phyloP scores from a whole-genome alignment of 2,888 invertebrate genomes.

The Lepidocyrtoides sp. region DNA sequence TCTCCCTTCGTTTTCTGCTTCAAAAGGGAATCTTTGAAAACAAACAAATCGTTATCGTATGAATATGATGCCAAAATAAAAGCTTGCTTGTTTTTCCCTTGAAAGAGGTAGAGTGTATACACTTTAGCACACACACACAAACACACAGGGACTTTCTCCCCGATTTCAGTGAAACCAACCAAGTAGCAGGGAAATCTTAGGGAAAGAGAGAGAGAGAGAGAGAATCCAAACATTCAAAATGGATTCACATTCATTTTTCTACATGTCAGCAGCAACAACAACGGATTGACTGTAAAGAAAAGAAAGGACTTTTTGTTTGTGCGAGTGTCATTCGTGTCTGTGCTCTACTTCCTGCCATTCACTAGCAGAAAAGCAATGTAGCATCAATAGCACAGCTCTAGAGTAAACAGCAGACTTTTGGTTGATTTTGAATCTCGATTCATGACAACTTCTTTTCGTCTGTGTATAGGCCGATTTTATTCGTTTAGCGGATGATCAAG shows the following conservation, averaged over 20 bases:
- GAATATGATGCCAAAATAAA: constrained; percentile 28
- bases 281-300: background rate
- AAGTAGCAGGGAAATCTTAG: constrained; percentile 1
- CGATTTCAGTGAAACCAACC: constrained; percentile 8
- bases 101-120: background rate
- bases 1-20: constrained; percentile 30
- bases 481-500: constrained; percentile 34
- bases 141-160: background rate
- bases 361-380: background rate
- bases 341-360: constrained; percentile 10
- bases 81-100: constrained; percentile 4
- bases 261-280: constrained; percentile 54
- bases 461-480: no score
- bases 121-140: background rate
- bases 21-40: background rate
- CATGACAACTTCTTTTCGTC: background rate
- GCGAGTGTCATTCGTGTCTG: background rate
- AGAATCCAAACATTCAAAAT: constrained; percentile 39
- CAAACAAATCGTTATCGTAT: constrained; percentile 38
- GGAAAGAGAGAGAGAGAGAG: no score
- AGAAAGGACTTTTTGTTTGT: background rate
- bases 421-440: background rate
- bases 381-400: background rate
- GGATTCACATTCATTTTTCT: constrained; percentile 53
- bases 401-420: background rate